Conservation (phyloP, 2,797 vertebrate genomes). For the Sardinella longiceps region DNA sequence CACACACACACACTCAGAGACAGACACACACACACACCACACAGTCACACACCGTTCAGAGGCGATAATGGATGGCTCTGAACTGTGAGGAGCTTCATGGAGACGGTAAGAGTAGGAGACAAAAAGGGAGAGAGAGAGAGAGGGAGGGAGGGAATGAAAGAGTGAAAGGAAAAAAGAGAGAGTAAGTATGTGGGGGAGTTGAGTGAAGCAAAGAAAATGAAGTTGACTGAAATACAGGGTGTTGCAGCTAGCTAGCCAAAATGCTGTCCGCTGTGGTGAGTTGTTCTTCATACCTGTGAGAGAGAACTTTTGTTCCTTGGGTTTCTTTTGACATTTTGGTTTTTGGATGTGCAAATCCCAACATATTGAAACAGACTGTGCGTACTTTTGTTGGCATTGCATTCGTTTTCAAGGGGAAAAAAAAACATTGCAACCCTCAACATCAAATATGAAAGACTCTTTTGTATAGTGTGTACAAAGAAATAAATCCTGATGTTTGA, state of each 20-base stretch:
- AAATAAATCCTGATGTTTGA: not conserved
- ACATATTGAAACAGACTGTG: not conserved
- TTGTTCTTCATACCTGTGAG: not conserved
- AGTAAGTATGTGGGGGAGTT: not conserved
- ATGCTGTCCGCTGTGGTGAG: not conserved
- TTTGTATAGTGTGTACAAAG: not conserved
- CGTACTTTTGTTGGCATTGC: not conserved
- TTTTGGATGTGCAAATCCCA: not conserved
- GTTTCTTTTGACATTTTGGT: not conserved
- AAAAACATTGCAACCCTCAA: no score
- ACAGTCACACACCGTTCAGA: slow-evolving; percentile 39
- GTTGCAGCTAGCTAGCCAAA: not conserved
- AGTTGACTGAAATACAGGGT: not conserved
- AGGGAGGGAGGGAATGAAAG: no score
- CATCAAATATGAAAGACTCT: not conserved
- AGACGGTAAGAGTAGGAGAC: not conserved
- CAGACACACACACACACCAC: slow-evolving; percentile 35
- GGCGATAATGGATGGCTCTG: slow-evolving; percentile 62
- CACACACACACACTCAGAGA: not conserved
- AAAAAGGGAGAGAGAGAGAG: not conserved
- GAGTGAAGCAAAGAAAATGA: not conserved
- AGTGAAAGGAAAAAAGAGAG: not conserved
- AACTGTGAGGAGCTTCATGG: slow-evolving; percentile 57
- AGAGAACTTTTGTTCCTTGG: not conserved
- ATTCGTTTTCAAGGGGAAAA: not conserved